Conservation (phyloP, 2,113 vertebrate genomes). For the Piprites chloris region DNA sequence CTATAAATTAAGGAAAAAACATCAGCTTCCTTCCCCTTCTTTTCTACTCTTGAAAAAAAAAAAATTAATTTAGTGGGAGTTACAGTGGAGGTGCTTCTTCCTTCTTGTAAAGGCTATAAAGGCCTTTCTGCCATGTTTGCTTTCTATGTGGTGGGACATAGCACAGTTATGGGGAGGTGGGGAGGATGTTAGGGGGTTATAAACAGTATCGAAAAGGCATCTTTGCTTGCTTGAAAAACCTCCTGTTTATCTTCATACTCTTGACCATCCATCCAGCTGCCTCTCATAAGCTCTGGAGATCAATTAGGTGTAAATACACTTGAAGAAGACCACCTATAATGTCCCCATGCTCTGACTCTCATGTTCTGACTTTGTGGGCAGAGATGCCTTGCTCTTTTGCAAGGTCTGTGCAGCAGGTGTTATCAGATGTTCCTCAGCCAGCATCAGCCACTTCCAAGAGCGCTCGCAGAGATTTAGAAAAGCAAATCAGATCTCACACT, state of each 20-base stretch:
- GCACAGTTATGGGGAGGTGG: not conserved
- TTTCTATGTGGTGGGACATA: not conserved
- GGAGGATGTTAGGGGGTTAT: not conserved
- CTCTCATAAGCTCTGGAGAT: constrained; percentile 32
- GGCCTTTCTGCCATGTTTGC: not conserved
- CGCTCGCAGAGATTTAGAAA: not conserved
- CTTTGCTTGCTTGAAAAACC: constrained; percentile 31
- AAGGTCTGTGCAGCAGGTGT: not conserved
- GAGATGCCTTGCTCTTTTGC: not conserved
- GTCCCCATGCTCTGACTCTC: not conserved
- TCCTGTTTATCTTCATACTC: not conserved
- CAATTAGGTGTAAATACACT: not conserved
- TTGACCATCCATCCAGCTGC: not conserved
- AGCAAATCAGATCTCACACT: not conserved
- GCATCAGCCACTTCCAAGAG: constrained; percentile 22
- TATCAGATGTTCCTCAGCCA: not conserved
- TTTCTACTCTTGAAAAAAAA: not conserved
- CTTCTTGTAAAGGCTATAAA: not conserved
- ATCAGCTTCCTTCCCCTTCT: not conserved
- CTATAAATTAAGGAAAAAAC: not conserved
- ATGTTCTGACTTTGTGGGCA: not conserved
- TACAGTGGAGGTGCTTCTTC: not conserved
- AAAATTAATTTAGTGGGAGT: not conserved
- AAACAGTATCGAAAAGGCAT: not conserved
- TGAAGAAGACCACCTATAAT: not conserved